These are phyloP conservation scores for Ophioderma brevispina DNA, from an alignment of 35 echinoderm and acorn worm genomes.

Conservation along the genomic window DNA sequence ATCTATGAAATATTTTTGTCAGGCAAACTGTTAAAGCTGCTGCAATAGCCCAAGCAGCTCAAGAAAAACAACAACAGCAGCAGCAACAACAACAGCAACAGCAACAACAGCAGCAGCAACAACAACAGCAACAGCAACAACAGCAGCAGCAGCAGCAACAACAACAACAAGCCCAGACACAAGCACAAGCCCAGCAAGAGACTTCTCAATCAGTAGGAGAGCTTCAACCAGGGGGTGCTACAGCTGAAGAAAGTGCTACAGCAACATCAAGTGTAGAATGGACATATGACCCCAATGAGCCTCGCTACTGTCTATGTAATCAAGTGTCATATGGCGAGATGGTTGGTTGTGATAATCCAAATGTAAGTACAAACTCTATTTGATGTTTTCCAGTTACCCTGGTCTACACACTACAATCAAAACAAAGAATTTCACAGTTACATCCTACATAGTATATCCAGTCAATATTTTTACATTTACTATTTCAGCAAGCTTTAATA, in stretches of 20 bases:
- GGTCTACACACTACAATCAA: no score
- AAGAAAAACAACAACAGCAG: neutral
- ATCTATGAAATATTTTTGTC: no score
- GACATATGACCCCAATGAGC: constrained; percentile 97
- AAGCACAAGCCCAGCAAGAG: constrained; percentile 29
- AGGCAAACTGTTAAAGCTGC: neutral
- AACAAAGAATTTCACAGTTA: no score
- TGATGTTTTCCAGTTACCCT: no score
- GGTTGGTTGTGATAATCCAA: constrained; percentile 98
- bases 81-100: neutral
- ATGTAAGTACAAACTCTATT: no score
- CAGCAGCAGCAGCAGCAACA: constrained; percentile 37
- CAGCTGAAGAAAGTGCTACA: constrained; percentile 44
- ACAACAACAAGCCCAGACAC: constrained; percentile 39
- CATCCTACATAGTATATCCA: no score
- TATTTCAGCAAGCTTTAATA: no score
- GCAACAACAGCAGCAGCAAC: no score
- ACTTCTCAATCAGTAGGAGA: neutral
- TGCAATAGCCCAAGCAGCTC: neutral
- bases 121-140: constrained; percentile 54
- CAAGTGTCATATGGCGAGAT: constrained; percentile 99
- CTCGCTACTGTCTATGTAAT: constrained; percentile 95
- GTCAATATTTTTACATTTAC: no score
- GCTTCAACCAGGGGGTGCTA: neutral
- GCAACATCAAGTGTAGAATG: constrained; percentile 58